Base-by-base conservation (phyloP, 2,888 invertebrate genomes). In the Cheilosia pagana region DNA sequence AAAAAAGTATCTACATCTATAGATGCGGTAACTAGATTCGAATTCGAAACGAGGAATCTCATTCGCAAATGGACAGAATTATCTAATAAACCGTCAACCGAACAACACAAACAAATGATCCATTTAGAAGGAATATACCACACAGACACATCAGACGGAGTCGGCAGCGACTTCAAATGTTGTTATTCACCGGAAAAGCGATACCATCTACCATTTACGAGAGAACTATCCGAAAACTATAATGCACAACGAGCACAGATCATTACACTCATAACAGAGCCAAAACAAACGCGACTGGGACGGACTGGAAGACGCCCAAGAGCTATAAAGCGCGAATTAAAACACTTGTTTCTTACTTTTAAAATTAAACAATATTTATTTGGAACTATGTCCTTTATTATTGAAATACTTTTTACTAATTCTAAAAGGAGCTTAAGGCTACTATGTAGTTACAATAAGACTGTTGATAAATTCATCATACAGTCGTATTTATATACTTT, bases 221-320 rank as follows among this genome's bases (percentile, higher is more conserved):
- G 65, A 16, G 14, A 43, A 67, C 67, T 67, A 55, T 67, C 43
- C 28, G 28, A 67, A 55, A 68, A 55, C 55, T 68, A 45, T 23
- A 67, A 68, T 68, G 23, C n/a, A 53, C 53, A 68, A 45, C 43
- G 19, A 55, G 23, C 62, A 35, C 35, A 28, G 63, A 57, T 55
- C 48, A 48, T 65, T 65, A 57, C 19, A 48, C 74, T 57, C 63
- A 31, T 63, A 62, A 63, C 63, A 39, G 53, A 55, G n/a, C 12
- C 43, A 53, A 25, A 25, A 41, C 7, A 39, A n/a, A 5, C 35
- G 48, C 16, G 19, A 1, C 31, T 28, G 28, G 25, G 43, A 14
- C 62, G 52, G 62, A 57, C 74, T 65, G 57, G 48, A 39, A 74
- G 74, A 65, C 74, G 74, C 74, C 74, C 65, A 45, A 48, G 31